Evolutionary conservation across 2,113 vertebrate genomes (phyloP).

Genomic region (Seriola quinqueradiata): DNA sequence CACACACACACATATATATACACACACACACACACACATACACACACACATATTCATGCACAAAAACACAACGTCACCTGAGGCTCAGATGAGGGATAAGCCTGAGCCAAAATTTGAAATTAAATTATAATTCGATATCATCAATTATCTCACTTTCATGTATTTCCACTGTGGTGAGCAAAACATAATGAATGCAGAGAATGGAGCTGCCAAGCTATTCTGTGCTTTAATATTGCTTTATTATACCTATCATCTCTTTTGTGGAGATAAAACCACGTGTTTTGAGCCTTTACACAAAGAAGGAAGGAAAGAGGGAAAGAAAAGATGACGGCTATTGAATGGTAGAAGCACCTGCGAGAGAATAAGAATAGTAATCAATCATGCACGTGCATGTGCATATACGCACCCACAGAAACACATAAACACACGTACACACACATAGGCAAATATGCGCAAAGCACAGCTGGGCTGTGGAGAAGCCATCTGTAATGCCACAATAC

Average conservation of each 20-base stretch:
- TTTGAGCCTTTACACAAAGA: constrained; percentile 31
- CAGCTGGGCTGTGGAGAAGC: constrained; percentile 63
- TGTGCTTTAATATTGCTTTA: constrained; percentile 54
- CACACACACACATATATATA: not conserved
- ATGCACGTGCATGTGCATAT: constrained; percentile 27
- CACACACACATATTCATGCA: not conserved
- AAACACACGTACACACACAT: not conserved
- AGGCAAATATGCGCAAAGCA: constrained; percentile 40
- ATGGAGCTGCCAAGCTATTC: constrained; percentile 47
- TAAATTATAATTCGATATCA: constrained; percentile 72
- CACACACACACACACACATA: constrained; percentile 2
- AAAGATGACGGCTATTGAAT: constrained; percentile 55
- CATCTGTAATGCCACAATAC: constrained; percentile 59
- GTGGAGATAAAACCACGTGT: constrained; percentile 40
- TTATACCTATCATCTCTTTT: constrained; percentile 48
- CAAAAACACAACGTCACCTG: constrained; percentile 59
- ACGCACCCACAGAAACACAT: constrained; percentile 9
- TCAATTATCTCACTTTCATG: constrained; percentile 67
- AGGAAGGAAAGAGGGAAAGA: constrained; percentile 9
- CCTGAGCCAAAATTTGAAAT: constrained; percentile 57
- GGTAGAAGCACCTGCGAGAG: constrained; percentile 62
- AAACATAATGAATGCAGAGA: constrained; percentile 52
- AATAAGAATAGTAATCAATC: constrained; percentile 69
- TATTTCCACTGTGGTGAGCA: constrained; percentile 50
- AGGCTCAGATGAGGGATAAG: constrained; percentile 55